A percentile compares a stretch with the other conserved stretches of the same genome.
Evolutionary conservation across 2,888 invertebrate species (phyloP).

Genomic region (Calliopum simillimum): DNA sequence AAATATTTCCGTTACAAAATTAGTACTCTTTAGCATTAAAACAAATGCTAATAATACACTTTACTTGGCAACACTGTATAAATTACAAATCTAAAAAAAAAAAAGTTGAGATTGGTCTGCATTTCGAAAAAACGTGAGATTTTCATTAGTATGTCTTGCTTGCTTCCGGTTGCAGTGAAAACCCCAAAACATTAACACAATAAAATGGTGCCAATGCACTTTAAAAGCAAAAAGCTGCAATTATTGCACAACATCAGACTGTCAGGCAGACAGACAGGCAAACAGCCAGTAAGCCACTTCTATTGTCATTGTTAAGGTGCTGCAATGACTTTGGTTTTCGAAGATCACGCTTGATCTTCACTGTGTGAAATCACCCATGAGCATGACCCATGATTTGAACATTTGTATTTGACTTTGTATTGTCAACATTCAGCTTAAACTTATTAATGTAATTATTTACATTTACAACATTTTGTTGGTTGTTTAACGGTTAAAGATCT

Average conservation of each 20-base stretch:
- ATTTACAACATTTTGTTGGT: no score
- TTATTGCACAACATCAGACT: conserved; percentile 6
- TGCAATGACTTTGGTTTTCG: not conserved
- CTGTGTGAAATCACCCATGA: conserved; percentile 19
- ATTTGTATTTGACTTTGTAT: not conserved
- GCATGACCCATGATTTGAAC: conserved; percentile 13
- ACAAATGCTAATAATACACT: not conserved
- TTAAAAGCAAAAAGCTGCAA: not conserved
- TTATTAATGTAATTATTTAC: no score
- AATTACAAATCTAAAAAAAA: not conserved
- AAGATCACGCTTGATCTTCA: no score
- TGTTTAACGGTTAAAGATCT: no score
- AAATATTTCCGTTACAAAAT: no score
- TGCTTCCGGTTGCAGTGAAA: not conserved
- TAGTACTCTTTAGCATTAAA: no score
- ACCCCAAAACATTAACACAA: not conserved
- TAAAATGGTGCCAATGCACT: not conserved
- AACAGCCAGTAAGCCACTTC: not conserved
- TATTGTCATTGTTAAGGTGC: not conserved
- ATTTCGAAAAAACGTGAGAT: not conserved
- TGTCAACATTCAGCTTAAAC: no score
- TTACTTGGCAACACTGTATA: not conserved
- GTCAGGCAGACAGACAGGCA: not conserved
- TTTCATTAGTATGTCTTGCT: conserved; percentile 2
- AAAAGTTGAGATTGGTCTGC: no score